Conservation (phyloP, 2,797 vertebrate species). For the Phylloscopus collybita region DNA sequence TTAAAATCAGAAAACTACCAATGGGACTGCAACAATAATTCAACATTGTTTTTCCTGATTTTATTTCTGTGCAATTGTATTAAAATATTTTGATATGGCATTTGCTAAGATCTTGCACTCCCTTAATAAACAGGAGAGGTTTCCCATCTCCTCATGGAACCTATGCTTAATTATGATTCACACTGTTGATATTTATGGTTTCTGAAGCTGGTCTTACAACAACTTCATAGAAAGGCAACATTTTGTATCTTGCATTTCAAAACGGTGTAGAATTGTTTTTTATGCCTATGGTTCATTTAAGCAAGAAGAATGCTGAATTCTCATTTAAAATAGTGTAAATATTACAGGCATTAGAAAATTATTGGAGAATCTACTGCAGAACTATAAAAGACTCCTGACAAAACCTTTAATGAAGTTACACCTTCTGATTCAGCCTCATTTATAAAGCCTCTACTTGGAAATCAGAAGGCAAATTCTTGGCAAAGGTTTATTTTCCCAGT, state of each 20-base stretch:
- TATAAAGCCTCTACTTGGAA: neutral
- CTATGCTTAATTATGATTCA: neutral
- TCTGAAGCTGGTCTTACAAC: neutral
- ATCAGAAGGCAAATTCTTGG: neutral
- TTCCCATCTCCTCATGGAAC: neutral
- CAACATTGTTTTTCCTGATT: neutral
- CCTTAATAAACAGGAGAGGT: neutral
- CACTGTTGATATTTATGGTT: neutral
- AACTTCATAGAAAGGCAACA: neutral
- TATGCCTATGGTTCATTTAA: neutral
- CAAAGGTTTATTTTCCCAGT: neutral
- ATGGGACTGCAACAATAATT: neutral
- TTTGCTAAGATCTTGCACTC: neutral
- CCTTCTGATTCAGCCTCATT: neutral
- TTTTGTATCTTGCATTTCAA: neutral
- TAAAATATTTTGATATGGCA: neutral
- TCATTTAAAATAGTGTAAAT: conserved; percentile 9
- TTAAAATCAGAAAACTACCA: neutral
- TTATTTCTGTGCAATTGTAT: neutral
- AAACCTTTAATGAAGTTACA: neutral
- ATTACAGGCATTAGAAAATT: neutral
- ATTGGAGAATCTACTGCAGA: neutral
- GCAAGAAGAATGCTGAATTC: neutral
- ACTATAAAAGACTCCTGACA: neutral
- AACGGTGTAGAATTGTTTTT: neutral